Evolutionary conservation across 2,888 invertebrate genomes (phyloP).

Genomic region (Leptura quadrifasciata): DNA sequence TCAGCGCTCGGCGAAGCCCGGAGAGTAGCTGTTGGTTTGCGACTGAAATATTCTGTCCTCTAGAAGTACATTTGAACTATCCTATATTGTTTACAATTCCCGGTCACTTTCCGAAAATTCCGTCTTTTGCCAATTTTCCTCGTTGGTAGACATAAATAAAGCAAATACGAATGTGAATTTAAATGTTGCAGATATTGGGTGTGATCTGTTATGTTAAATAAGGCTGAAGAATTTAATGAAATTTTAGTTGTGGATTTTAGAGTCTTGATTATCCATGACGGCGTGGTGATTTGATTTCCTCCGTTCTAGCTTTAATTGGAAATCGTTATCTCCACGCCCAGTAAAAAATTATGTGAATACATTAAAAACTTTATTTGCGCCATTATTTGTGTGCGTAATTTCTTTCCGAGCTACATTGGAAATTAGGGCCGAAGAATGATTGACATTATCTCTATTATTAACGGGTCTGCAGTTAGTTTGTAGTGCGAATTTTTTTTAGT

Average conservation of each 20-base stretch:
- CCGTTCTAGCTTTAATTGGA: background rate
- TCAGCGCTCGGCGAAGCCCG: too few species aligned
- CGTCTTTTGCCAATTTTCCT: too few species aligned
- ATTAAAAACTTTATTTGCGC: background rate
- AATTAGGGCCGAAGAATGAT: background rate
- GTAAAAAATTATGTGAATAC: background rate
- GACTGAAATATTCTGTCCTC: too few species aligned
- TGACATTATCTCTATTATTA: background rate
- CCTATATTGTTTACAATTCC: too few species aligned
- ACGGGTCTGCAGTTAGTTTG: background rate
- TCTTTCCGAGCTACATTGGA: background rate
- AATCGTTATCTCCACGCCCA: background rate
- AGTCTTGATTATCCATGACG: background rate
- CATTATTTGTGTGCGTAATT: background rate
- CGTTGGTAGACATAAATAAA: too few species aligned
- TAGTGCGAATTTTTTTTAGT: background rate
- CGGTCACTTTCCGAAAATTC: too few species aligned
- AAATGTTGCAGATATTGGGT: background rate
- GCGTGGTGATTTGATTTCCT: background rate
- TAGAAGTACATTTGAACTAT: too few species aligned
- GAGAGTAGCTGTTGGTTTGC: too few species aligned
- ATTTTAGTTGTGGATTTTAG: background rate
- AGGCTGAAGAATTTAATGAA: background rate
- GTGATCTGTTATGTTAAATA: background rate
- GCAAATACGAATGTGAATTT: background rate